Evolutionary conservation across 2,888 invertebrate species (phyloP), one percentile per base, ranked within the genome.

Genomic region (Noctuana brunneofusca): DNA sequence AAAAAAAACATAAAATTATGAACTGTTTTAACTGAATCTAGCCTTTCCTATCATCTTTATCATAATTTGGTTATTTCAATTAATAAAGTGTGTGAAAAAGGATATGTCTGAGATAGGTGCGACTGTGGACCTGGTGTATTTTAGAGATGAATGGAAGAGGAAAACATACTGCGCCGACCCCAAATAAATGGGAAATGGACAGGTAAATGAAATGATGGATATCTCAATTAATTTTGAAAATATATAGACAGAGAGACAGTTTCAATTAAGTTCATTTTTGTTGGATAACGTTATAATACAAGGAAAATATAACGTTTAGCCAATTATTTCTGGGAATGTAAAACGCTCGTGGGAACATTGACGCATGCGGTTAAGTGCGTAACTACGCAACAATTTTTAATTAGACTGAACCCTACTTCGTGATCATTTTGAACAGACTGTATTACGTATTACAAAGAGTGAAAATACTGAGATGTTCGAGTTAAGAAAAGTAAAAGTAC

Each of bases 401-500:
- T 60, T 54, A 54, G 35, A n/a, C 22, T 52, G 32, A 32, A 18
- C 20, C 43, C 43, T 53, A 53, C 41, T 41, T 43, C 11, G 41
- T 3, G 41, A 43, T 59, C 30, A 52, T 41, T 22, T 16, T 27
- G 24, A 43, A 38, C 53, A 41, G 32, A 18, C 48, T 38, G 53
- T 32, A 32, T 52, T 60, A 54, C 41, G 48, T 24, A 54, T 54
- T 18, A 62, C 59, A 62, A 55, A 55, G 48, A 62, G 60, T 48
- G 60, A 62, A 62, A 62, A 62, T 62, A 48, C 22, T 18, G 18
- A 48, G n/a, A 55, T 14, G 58, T 48, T 46, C 27, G 22, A 54
- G 35, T 48, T 48, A 54, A 55, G 60, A 62, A 57, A 62, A 62
- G 60, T 62, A 62, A 62, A 62, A 62, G 60, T 62, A 54, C 52